Conservation (phyloP, 2,113 vertebrate species). For the Bungarus multicinctus region DNA sequence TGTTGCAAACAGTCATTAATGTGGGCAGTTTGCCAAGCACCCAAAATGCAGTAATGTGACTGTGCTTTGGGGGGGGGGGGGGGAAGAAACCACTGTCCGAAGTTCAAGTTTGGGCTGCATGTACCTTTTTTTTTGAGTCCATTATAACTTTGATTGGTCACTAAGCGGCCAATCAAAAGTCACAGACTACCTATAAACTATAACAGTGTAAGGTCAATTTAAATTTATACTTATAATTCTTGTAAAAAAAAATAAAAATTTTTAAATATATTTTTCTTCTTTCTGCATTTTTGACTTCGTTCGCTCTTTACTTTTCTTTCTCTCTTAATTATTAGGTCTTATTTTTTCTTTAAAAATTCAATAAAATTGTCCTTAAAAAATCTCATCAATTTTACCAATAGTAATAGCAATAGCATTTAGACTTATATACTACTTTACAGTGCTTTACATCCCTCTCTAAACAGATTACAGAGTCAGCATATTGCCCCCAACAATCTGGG, state of each 20-base stretch:
- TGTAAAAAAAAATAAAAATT: background rate
- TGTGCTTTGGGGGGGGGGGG: background rate
- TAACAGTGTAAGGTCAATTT: background rate
- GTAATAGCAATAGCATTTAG: background rate
- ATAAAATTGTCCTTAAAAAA: background rate
- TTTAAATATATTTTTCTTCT: background rate
- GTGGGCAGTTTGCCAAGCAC: background rate
- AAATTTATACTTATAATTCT: background rate
- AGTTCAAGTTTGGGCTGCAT: background rate
- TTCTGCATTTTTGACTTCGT: background rate
- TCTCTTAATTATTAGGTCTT: background rate
- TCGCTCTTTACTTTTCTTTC: background rate
- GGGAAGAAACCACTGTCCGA: background rate
- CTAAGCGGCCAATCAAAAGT: background rate
- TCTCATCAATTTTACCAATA: background rate
- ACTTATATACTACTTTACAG: too few species aligned
- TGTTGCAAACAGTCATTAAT: background rate
- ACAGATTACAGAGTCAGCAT: too few species aligned
- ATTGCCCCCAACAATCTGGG: too few species aligned
- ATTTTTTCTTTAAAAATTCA: background rate
- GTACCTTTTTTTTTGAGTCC: background rate
- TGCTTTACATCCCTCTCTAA: too few species aligned
- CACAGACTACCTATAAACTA: background rate
- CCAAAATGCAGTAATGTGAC: background rate
- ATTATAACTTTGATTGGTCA: background rate